Evolutionary conservation across 2,113 vertebrate genomes (phyloP).

Genomic region (Herpetotheres cachinnans): DNA sequence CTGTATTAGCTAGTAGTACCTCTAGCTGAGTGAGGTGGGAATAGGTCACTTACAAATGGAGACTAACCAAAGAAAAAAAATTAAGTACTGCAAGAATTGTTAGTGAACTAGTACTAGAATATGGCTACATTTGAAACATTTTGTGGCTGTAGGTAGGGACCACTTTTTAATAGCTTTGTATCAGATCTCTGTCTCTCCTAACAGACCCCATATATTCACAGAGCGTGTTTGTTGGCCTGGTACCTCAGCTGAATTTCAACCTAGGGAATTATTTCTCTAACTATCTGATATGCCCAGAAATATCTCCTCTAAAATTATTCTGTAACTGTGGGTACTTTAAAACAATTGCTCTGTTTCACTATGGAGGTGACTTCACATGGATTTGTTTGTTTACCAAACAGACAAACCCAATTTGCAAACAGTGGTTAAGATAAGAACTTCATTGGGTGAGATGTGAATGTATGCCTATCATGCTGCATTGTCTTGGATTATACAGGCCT

Average conservation of each 20-base stretch:
- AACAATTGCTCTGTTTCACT: background rate
- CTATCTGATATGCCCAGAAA: background rate
- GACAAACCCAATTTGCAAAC: background rate
- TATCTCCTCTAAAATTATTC: background rate
- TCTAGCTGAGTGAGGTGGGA: background rate
- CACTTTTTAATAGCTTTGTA: background rate
- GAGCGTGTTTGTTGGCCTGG: background rate
- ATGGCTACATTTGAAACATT: background rate
- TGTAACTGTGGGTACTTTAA: background rate
- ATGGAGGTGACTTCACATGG: background rate
- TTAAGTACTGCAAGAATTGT: background rate
- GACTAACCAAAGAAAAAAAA: background rate
- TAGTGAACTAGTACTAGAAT: background rate
- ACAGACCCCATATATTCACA: background rate
- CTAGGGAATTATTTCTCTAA: background rate
- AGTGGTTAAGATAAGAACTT: background rate
- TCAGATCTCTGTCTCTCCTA: background rate
- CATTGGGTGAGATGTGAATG: background rate
- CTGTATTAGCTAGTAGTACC: background rate
- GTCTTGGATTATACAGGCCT: background rate
- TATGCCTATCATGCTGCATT: background rate
- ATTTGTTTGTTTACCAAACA: background rate
- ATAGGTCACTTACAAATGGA: background rate
- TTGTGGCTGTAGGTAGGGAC: background rate
- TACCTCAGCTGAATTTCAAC: background rate